Percentiles rank a stretch among this genome's conserved stretches.
Evolutionary conservation across 2,888 invertebrate species (phyloP).

Genomic region (Melanostoma scalare): DNA sequence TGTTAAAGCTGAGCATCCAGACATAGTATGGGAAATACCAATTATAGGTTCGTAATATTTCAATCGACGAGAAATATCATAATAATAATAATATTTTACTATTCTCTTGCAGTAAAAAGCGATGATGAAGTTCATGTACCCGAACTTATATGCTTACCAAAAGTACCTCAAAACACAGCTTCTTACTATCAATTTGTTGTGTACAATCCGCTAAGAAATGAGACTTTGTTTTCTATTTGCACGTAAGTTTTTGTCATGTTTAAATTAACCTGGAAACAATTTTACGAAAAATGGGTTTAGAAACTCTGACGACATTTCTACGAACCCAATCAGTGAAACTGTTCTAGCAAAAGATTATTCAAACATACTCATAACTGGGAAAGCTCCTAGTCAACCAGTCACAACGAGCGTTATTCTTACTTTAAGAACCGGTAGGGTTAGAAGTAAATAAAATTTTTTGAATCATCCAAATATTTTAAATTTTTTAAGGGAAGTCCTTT

Average conservation of each 20-base stretch:
- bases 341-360: constrained; percentile 17
- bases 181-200: constrained; percentile 49
- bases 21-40: constrained; percentile 58
- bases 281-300: not conserved
- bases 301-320: not conserved
- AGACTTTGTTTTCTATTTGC: not conserved
- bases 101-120: constrained; percentile 11
- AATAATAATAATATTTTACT: not conserved
- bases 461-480: not conserved
- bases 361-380: constrained; percentile 37
- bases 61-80: not conserved
- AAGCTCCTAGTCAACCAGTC: constrained; percentile 5
- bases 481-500: constrained; percentile 21
- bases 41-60: constrained; percentile 25
- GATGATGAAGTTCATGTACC: constrained; percentile 22
- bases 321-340: not conserved
- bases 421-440: constrained; percentile 27
- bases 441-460: not conserved
- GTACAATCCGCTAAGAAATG: constrained; percentile 24
- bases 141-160: constrained; percentile 28
- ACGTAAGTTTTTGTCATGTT: constrained; percentile 7
- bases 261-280: not conserved
- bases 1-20: constrained; percentile 45
- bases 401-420: constrained; percentile 14
- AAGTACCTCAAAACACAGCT: constrained; percentile 44